Conservation (phyloP, 2,113 vertebrate genomes). For the Panthera leo region DNA sequence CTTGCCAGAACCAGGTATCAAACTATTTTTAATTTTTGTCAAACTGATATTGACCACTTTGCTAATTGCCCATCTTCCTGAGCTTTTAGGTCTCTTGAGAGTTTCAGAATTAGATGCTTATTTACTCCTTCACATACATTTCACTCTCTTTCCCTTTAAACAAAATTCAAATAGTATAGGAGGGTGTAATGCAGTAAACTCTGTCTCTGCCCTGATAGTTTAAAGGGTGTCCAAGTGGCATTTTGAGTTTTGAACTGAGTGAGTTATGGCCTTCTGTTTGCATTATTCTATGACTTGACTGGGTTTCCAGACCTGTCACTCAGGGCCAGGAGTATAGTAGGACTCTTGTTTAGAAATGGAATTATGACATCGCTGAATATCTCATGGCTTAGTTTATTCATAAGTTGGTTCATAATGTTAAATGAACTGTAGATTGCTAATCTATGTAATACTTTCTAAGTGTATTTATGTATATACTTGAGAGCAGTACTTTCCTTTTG, state of each 20-base stretch:
- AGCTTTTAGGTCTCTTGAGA: not conserved
- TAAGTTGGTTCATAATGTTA: slow-evolving; percentile 5
- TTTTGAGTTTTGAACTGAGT: slow-evolving; percentile 37
- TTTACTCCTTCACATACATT: not conserved
- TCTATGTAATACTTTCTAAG: not conserved
- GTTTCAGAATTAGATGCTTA: not conserved
- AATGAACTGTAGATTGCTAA: not conserved
- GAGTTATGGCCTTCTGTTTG: not conserved
- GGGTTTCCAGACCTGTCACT: not conserved
- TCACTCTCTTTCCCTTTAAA: not conserved
- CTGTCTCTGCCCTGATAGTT: not conserved
- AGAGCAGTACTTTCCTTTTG: slow-evolving; percentile 34
- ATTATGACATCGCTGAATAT: not conserved
- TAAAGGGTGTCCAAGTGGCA: not conserved
- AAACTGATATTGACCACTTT: not conserved
- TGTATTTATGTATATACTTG: not conserved
- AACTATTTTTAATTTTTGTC: slow-evolving; percentile 8
- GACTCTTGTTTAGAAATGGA: not conserved
- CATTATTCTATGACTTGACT: not conserved
- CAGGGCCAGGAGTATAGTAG: not conserved
- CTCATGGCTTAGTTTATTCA: slow-evolving; percentile 39
- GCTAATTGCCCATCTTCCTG: not conserved
- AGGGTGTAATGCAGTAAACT: not conserved
- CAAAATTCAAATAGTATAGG: not conserved
- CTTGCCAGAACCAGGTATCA: not conserved